Evolutionary conservation across 2,797 vertebrate species (phyloP), one percentile per base, ranked within the genome.

Genomic region (Lerista edwardsae): DNA sequence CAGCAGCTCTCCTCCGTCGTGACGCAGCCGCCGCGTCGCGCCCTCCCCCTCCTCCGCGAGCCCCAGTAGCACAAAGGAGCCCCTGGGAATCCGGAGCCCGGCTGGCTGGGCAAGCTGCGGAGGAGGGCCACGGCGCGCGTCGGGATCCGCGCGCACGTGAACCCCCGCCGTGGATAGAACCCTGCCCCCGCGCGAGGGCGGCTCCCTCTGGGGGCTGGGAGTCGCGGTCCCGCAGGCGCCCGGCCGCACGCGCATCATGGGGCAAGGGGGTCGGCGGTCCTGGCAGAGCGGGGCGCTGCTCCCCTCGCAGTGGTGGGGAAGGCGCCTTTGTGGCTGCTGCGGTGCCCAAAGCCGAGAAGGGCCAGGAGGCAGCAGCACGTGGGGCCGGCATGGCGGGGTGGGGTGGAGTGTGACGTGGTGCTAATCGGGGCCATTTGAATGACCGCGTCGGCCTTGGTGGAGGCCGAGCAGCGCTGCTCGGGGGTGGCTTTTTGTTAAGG

Each of bases 21-120:
- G 93, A 91, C 86, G 90, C 93, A 92, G 80, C 84, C 90, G 61
- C 86, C 87, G 80, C 83, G 74, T 39, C 76, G 67, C 88, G 85
- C 8, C 75, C 19, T 1, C 47, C 29, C 36, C 11, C 79, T 69
- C 68, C 61, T 65, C 64, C 61, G 77, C 34, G 62, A 51, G 72
- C 71, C 87, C 84, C 86, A 55, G 77, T 1, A 86, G 85, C 90
- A 86, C 84, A 86, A 87, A 91, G 81, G 41, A 25, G 36, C 86
- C 83, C 81, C 77, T 80, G 80, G 89, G 79, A 65, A 75, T 80
- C 15, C 34, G 61, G 3, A 71, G 47, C 64, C 73, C 80, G 17
- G 65, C 68, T 73, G 29, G 59, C 84, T 88, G 41, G 82, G 69
- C 88, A 80, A 55, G 84, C 57, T 41, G 90, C 88, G 86, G 90